Evolutionary conservation across 2,797 vertebrate genomes (phyloP), one percentile per base, ranked within the genome.

Genomic region (Parotocinclus haroldoi): DNA sequence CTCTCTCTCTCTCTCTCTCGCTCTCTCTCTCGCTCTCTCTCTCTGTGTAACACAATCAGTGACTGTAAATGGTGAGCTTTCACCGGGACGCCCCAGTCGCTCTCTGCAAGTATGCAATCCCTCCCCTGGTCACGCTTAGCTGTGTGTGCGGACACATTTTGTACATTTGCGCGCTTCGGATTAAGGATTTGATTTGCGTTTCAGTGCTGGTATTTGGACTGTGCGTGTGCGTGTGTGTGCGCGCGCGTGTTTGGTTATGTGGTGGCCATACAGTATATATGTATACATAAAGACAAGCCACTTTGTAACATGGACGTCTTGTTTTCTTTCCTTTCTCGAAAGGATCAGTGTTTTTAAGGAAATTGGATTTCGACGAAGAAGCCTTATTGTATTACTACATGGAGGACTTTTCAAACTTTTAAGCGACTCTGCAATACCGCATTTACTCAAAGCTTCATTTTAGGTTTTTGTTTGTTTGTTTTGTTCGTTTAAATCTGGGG

Each of bases 41-140:
- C 12, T 59, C 18, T 46, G 75, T 78, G 77, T 76, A 78, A 81
- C 69, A 81, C 82, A 83, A 80, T 78, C 76, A 76, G 71, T 68
- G 63, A 75, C 67, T 58, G 60, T 55, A 48, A 7, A 53, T 56
- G 63, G 63, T 64, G n/a, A 56, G 12, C 54, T 13, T n/a, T 56
- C 63, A 64, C 49, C 62, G 52, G 58, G 62, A 42, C 53, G 11
- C 55, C 44, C 49, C 65, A 67, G 68, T 75, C 64, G 45, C 46
- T 69, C 62, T 65, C 66, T 60, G 65, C 68, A 66, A 68, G 64
- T 67, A 68, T 67, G 69, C 64, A 66, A 75, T 60, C 57, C 46
- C 53, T 49, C 14, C 38, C 27, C 27, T 5, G 27, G 27, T 52
- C 68, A 64, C 48, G 39, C 53, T 1, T 51, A 36, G 10, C 10